These are phyloP conservation scores for Cebidichthys violaceus DNA, from an alignment of 2,113 vertebrate species.

Conservation along the genomic window DNA sequence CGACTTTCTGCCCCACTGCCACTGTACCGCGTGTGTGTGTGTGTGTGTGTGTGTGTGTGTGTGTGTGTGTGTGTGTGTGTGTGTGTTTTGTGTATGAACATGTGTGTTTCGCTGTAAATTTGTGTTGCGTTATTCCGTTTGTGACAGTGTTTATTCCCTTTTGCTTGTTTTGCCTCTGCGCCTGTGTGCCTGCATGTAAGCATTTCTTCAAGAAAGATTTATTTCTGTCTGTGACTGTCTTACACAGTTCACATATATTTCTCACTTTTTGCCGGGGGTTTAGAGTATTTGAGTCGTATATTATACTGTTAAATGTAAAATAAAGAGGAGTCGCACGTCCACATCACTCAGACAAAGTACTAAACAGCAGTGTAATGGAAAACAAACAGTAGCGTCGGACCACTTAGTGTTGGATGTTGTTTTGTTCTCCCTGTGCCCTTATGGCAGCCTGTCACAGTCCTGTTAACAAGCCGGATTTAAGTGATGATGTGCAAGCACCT, in stretches of 20 bases:
- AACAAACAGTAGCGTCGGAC: slow-evolving; percentile 9
- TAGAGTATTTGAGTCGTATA: not conserved
- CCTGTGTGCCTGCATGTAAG: slow-evolving; percentile 30
- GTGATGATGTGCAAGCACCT: slow-evolving; percentile 64
- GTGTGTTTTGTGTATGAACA: slow-evolving; percentile 23
- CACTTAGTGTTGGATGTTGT: slow-evolving; percentile 35
- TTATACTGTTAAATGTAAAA: slow-evolving; percentile 26
- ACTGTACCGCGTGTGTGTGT: slow-evolving; percentile 14
- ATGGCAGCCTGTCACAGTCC: slow-evolving; percentile 64
- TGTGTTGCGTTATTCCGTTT: slow-evolving; percentile 26
- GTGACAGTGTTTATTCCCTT: slow-evolving; percentile 37
- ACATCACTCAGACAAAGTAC: slow-evolving; percentile 9
- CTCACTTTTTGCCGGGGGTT: not conserved
- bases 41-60: slow-evolving; percentile 7
- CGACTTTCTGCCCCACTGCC: slow-evolving; percentile 52
- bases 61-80: slow-evolving; percentile 24
- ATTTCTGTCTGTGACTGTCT: slow-evolving; percentile 33
- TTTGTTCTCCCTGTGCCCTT: slow-evolving; percentile 47
- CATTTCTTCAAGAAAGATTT: slow-evolving; percentile 36
- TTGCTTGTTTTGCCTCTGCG: slow-evolving; percentile 38
- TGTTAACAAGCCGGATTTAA: slow-evolving; percentile 78
- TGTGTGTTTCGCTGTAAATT: slow-evolving; percentile 52
- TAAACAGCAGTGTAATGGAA: slow-evolving; percentile 21
- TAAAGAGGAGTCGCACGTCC: slow-evolving; percentile 10
- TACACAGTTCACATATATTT: slow-evolving; percentile 11